Base-by-base conservation (phyloP, 2,797 vertebrate genomes). In the Eremophila alpestris region DNA sequence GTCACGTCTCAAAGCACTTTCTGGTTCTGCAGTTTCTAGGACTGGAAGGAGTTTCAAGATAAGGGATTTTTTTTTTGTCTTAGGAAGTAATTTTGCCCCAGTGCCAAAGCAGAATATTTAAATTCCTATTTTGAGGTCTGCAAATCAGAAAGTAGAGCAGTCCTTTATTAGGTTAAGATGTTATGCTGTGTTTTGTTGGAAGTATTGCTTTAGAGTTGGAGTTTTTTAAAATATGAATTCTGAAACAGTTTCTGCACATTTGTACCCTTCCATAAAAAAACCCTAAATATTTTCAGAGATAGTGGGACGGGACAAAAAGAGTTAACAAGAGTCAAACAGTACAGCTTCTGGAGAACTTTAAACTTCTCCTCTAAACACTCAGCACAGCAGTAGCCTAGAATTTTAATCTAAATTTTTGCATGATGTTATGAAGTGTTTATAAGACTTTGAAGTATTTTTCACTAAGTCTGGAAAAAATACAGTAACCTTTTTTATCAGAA, bases 161-260 rank as follows among this genome's bases (percentile, higher is more conserved):
- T 26, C 49, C 38, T 83, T 91, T 36, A 59, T 74, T 59, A 82
- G 60, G 34, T 90, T 79, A 90, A 83, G 81, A 54, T 73, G 29
- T 67, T 76, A 62, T 7, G 8, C 16, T 74, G 29, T 75, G 38
- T 43, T 90, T 75, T 83, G 55, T 83, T 73, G 71, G 82, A 79
- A 38, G 36, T 59, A 58, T 29, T 40, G 23, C 16, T 65, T 93
- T 71, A 56, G 43, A 73, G 21, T 16, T 36, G 34, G 3, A 11
- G 0, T 3, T 55, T 55, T 60, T n/a, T 38, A 38, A 10, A 18
- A 36, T 34, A 29, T 27, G 34, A 90, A 41, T 52, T 76, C 30
- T 82, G 55, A 67, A 87, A 36, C 4, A 38, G 49, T 52, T 91
- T 87, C 64, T 91, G 27, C 34, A 56, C 17, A 46, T 79, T 59